Base-by-base conservation (phyloP, 2,797 vertebrate species). In the Pyrocephalus nanus region DNA sequence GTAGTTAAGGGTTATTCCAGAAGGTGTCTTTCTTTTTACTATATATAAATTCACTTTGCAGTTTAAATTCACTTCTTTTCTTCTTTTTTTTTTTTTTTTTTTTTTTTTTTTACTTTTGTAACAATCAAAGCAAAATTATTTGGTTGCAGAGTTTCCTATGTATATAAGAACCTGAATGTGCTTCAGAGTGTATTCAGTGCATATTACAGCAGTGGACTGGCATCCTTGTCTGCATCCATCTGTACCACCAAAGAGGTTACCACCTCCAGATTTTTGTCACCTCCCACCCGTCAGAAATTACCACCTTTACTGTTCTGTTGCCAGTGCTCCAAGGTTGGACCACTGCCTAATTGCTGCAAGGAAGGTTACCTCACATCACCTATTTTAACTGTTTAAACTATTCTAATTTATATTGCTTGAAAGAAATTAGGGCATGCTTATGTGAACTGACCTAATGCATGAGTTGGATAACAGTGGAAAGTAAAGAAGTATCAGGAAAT, bases 221-320 rank as follows among this genome's bases (percentile, higher is more conserved):
- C 48, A 42, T 79, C 34, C 34, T 60, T 91, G 38, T 27, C 43
- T 93, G 42, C 53, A 71, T 79, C 82, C 45, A 54, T 91, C 85
- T 90, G 76, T 76, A 79, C 47, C 25, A 69, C n/a, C 6, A 1
- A 71, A 80, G 78, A 90, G 75, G 76, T 92, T 80, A 82, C 84
- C 86, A 82, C 91, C 64, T 91, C 60, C 80, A 90, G 60, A 47
- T 91, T 92, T 83, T 69, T 67, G 66, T 79, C 71, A 79, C 87
- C 61, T 93, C 85, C 75, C 34, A 90, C 87, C 40, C 87, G 64
- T 34, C 60, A 92, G 70, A 90, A 83, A 50, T 81, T 62, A 29
- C 69, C 70, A 72, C 58, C n/a, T 40, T 88, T 78, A 6, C 64
- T 86, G 51, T 85, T 96, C 55, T 82, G 47, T 91, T 95, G 75